These are phyloP conservation scores for Pogonocherus hispidulus DNA, from an alignment of 2,888 invertebrate species.

Conservation along the genomic window DNA sequence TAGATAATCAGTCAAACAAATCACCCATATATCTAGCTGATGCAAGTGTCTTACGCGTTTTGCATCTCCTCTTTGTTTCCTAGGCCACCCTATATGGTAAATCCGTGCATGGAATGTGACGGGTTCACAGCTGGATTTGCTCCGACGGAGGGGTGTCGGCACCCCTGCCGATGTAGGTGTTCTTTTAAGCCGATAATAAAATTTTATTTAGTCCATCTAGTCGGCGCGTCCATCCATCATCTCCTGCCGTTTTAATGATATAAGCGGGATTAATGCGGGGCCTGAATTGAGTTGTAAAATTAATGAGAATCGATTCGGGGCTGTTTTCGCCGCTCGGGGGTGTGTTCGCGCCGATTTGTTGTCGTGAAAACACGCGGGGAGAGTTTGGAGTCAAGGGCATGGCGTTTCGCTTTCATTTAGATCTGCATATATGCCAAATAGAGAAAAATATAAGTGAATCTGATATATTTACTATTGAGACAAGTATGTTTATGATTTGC, in stretches of 20 bases:
- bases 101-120: constrained; percentile 64
- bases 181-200: constrained; percentile 61
- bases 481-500: too few relatives aligned
- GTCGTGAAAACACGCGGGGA: neutral
- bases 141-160: constrained; percentile 39
- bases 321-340: neutral
- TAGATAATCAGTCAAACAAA: too few relatives aligned
- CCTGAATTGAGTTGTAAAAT: constrained; percentile 42
- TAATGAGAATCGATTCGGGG: constrained; percentile 41
- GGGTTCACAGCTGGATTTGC: constrained; percentile 60
- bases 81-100: constrained; percentile 36
- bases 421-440: neutral
- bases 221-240: constrained; percentile 55
- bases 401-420: neutral
- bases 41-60: too few relatives aligned
- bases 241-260: constrained; percentile 50
- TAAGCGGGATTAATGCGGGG: constrained; percentile 47
- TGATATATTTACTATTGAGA: too few relatives aligned
- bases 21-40: too few relatives aligned
- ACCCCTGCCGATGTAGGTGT: constrained; percentile 53
- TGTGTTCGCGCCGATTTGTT: neutral
- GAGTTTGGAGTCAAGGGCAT: neutral
- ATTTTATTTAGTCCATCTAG: constrained; percentile 60
- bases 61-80: too few relatives aligned
- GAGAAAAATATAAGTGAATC: too few relatives aligned